Conservation (phyloP, 2,797 vertebrate genomes). For the Peromyscus attwateri region DNA sequence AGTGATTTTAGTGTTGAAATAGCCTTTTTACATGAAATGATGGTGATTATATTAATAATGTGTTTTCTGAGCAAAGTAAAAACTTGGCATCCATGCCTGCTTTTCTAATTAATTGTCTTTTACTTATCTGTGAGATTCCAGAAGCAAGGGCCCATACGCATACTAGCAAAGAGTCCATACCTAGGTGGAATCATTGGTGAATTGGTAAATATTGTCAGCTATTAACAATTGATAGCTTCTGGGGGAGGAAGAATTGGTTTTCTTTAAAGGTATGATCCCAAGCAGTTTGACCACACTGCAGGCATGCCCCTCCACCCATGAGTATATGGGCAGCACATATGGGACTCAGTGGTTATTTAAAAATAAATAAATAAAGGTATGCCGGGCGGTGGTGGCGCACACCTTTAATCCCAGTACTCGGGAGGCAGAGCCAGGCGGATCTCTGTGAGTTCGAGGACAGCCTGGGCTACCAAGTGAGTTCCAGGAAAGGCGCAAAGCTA, state of each 20-base stretch:
- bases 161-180: not conserved
- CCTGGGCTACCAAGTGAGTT: too few species aligned
- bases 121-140: constrained; percentile 57
- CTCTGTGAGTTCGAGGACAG: too few species aligned
- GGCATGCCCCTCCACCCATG: not conserved
- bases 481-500: too few species aligned
- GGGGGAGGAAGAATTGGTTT: not conserved
- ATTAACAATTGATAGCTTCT: not conserved
- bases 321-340: not conserved
- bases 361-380: not conserved
- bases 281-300: not conserved
- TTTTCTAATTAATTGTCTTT: constrained; percentile 59
- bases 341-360: not conserved
- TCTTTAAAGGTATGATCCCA: not conserved
- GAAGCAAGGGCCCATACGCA: not conserved
- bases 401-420: too few species aligned
- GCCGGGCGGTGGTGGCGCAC: too few species aligned
- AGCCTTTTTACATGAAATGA: constrained; percentile 67
- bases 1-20: constrained; percentile 57
- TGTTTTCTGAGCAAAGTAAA: constrained; percentile 73
- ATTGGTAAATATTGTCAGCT: constrained; percentile 29
- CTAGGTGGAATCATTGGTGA: not conserved
- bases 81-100: constrained; percentile 50
- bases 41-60: constrained; percentile 62
- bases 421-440: too few species aligned